Evolutionary conservation across 2,113 vertebrate species (phyloP).

Genomic region (Lycaon pictus): DNA sequence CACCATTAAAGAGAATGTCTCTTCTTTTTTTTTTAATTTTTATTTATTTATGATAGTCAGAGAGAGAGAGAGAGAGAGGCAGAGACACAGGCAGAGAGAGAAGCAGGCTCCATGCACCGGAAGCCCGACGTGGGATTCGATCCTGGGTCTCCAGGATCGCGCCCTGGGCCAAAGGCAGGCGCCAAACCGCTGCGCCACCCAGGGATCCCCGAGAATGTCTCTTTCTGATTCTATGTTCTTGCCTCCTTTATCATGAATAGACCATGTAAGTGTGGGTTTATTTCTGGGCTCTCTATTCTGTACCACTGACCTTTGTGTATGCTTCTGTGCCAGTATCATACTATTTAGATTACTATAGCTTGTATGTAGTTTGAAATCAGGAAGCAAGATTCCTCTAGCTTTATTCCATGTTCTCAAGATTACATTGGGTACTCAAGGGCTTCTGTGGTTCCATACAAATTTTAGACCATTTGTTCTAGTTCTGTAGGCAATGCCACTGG

Average conservation of each 20-base stretch:
- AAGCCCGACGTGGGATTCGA: too few relatives aligned
- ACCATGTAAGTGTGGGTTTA: not conserved
- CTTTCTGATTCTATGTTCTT: not conserved
- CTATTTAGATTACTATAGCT: not conserved
- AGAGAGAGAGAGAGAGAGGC: too few relatives aligned
- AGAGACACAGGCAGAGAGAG: too few relatives aligned
- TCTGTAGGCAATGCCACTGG: not conserved
- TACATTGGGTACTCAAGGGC: not conserved
- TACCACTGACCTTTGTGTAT: not conserved
- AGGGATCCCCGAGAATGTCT: not conserved
- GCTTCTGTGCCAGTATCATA: not conserved
- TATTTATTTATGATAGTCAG: too few relatives aligned
- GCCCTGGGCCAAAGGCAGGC: too few relatives aligned
- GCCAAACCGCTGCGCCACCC: too few relatives aligned
- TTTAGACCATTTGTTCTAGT: not conserved
- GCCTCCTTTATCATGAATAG: not conserved
- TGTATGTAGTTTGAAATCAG: not conserved
- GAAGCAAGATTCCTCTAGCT: not conserved
- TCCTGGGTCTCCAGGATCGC: too few relatives aligned
- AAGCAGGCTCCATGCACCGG: too few relatives aligned
- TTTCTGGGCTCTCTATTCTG: not conserved
- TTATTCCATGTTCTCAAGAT: not conserved
- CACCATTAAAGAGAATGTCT: not conserved
- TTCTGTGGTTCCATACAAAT: not conserved
- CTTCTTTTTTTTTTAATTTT: not conserved